phyloP scores from a whole-genome alignment of 2,888 invertebrate genomes.

The Tholera decimalis region DNA sequence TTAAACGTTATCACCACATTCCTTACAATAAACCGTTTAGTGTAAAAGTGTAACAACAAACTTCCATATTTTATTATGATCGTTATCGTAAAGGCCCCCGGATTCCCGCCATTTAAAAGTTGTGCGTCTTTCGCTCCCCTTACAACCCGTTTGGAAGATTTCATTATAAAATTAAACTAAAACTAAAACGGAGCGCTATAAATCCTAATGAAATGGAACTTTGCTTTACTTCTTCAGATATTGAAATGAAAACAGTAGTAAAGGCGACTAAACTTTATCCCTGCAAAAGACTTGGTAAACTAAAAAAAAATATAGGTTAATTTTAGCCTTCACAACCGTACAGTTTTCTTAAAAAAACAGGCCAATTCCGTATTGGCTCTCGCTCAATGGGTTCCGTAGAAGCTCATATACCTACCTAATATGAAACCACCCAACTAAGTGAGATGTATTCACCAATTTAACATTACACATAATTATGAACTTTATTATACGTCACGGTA shows the following conservation, averaged over 20 bases:
- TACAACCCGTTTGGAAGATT: constrained; percentile 81
- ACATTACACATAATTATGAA: too few relatives aligned
- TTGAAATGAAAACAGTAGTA: constrained; percentile 10
- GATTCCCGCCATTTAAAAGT: constrained; percentile 87
- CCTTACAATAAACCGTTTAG: constrained; percentile 90
- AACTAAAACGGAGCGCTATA: constrained; percentile 75
- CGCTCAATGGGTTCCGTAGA: too few relatives aligned
- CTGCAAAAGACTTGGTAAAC: background rate
- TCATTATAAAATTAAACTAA: constrained; percentile 88
- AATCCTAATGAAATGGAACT: constrained; percentile 57
- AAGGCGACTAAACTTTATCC: background rate
- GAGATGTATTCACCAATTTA: too few relatives aligned
- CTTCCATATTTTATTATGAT: constrained; percentile 91
- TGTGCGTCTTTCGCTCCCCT: constrained; percentile 62
- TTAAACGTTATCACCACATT: constrained; percentile 75
- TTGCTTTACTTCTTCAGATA: constrained; percentile 43
- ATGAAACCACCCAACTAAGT: too few relatives aligned
- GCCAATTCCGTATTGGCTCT: too few relatives aligned
- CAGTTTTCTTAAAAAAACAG: background rate
- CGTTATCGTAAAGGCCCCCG: constrained; percentile 88
- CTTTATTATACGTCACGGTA: too few relatives aligned
- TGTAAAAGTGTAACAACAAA: constrained; percentile 86
- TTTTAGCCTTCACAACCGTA: background rate
- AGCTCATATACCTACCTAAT: too few relatives aligned
- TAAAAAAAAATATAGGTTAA: background rate